Percentiles rank a stretch among this genome's conserved stretches.
phyloP scores from a whole-genome alignment of 53 echinoderm and acorn worm species.

The Crossaster papposus region DNA sequence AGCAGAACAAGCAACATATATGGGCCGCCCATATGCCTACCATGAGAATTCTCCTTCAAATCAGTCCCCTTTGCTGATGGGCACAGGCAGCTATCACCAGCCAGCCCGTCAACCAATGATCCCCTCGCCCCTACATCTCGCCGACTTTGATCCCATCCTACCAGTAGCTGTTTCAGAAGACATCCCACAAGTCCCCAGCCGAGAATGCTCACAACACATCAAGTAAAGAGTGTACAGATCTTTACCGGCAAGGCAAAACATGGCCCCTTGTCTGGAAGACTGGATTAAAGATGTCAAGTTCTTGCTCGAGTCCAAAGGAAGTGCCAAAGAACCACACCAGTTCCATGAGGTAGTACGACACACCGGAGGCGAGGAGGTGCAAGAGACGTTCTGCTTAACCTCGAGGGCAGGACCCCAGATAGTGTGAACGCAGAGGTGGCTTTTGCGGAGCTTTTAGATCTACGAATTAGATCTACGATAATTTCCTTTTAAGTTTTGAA shows the following conservation, averaged over 20 bases:
- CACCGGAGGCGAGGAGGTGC: conserved; percentile 2
- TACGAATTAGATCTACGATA: too few relatives aligned
- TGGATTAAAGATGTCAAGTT: not conserved
- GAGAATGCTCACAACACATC: not conserved
- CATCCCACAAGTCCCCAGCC: not conserved
- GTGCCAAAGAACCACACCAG: not conserved
- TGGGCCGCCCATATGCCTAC: not conserved
- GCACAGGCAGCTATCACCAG: not conserved
- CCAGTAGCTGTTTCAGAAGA: not conserved
- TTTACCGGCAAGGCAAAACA: not conserved
- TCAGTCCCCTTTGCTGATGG: not conserved
- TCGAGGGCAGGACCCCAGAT: not conserved
- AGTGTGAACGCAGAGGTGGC: not conserved
- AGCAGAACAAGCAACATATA: too few relatives aligned
- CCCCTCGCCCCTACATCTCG: not conserved
- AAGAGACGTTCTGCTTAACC: conserved; percentile 18
- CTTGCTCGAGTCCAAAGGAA: not conserved
- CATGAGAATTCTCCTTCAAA: not conserved
- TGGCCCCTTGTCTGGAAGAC: not conserved
- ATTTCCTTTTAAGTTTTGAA: too few relatives aligned
- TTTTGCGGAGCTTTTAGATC: conserved; percentile 2
- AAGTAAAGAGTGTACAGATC: not conserved
- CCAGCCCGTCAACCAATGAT: not conserved
- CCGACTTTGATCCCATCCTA: conserved; percentile 1
- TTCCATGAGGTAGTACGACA: not conserved